phyloP scores from a whole-genome alignment of 2,797 vertebrate genomes.

The Pangasius sanitwongsei region DNA sequence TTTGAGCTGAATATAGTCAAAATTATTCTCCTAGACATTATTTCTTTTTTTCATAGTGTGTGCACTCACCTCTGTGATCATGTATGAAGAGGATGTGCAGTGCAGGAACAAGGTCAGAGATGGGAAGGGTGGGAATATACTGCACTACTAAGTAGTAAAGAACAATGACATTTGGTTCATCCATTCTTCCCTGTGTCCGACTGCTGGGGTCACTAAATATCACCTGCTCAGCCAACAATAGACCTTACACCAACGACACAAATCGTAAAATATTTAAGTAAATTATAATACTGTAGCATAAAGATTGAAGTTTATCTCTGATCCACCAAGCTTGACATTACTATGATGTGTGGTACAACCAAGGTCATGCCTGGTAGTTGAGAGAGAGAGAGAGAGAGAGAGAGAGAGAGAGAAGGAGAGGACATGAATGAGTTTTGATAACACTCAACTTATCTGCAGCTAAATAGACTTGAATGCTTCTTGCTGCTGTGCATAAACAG shows the following conservation, averaged over 20 bases:
- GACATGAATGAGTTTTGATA: conserved; percentile 33
- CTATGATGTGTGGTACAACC: background rate
- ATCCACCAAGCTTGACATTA: background rate
- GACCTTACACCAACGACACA: conserved; percentile 41
- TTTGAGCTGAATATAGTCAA: background rate
- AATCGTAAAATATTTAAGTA: background rate
- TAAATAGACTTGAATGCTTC: conserved; percentile 32
- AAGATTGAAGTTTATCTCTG: background rate
- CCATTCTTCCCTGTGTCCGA: conserved; percentile 33
- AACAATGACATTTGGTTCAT: conserved; percentile 46
- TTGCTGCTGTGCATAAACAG: conserved; percentile 44
- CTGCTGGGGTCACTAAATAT: conserved; percentile 66
- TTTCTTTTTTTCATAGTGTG: background rate
- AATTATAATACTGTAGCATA: background rate
- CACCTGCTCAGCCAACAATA: conserved; percentile 69
- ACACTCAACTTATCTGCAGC: conserved; percentile 50
- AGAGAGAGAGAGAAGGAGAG: conserved; percentile 23
- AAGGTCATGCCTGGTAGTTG: background rate
- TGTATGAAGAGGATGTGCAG: background rate
- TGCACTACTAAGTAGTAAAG: conserved; percentile 21
- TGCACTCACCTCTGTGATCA: conserved; percentile 5
- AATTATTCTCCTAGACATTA: background rate
- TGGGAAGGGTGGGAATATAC: conserved; percentile 21
- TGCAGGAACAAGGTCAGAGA: background rate
- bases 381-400: conserved; percentile 8